These are phyloP conservation scores for Helogale parvula DNA, from an alignment of 2,113 vertebrate species.

Conservation along the genomic window DNA sequence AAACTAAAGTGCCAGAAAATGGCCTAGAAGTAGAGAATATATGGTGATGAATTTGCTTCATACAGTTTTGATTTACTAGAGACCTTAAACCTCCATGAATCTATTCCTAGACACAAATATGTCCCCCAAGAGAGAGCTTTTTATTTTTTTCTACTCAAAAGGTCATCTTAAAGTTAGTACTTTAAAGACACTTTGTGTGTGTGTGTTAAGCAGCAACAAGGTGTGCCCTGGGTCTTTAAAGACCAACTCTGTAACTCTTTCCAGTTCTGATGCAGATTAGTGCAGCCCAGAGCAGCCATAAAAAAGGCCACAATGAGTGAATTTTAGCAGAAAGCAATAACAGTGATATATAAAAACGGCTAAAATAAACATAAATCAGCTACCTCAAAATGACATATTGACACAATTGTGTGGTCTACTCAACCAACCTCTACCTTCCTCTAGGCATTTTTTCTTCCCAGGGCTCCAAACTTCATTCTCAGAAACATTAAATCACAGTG, in stretches of 20 bases:
- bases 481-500: slow-evolving; percentile 46
- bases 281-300: not conserved
- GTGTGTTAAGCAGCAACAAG: not conserved
- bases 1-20: not conserved
- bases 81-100: not conserved
- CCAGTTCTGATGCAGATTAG: slow-evolving; percentile 61
- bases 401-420: slow-evolving; percentile 46
- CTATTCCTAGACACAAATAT: not conserved
- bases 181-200: slow-evolving; percentile 42
- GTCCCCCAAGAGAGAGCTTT: not conserved
- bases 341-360: slow-evolving; percentile 56
- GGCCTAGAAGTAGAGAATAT: not conserved
- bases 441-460: not conserved
- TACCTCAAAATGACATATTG: slow-evolving; percentile 53
- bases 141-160: slow-evolving; percentile 34
- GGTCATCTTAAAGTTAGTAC: slow-evolving; percentile 44
- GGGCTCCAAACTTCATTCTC: slow-evolving; percentile 52
- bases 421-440: slow-evolving; percentile 32
- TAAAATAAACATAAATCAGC: slow-evolving; percentile 65
- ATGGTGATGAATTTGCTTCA: not conserved
- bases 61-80: slow-evolving; percentile 20
- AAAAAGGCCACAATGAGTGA: slow-evolving; percentile 45
- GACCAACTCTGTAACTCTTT: not conserved
- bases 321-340: slow-evolving; percentile 63
- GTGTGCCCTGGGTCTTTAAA: slow-evolving; percentile 5